Evolutionary conservation across 2,113 vertebrate species (phyloP).

Genomic region (Pantherophis guttatus): DNA sequence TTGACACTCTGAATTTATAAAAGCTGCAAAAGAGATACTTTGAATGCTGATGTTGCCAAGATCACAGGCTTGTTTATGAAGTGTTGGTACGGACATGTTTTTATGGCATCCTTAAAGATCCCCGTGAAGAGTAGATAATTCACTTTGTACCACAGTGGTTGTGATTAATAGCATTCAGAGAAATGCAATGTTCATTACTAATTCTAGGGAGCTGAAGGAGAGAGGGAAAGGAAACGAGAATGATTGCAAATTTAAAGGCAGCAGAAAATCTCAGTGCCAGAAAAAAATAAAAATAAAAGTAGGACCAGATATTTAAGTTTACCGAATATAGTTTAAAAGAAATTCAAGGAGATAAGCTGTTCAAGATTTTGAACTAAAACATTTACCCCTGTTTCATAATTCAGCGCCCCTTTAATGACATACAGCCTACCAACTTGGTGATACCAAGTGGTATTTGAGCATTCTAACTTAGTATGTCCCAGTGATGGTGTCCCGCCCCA

Average conservation of each 20-base stretch:
- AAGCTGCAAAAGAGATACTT: accelerated
- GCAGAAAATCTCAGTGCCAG: not conserved
- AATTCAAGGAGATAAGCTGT: not conserved
- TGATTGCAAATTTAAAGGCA: no score
- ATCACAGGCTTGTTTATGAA: not conserved
- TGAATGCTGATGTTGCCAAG: not conserved
- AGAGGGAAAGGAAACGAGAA: not conserved
- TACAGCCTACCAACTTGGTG: no score
- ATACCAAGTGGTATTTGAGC: no score
- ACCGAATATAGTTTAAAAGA: not conserved
- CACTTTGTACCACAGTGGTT: not conserved
- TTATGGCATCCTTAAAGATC: not conserved
- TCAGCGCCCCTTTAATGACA: not conserved
- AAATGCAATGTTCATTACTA: not conserved
- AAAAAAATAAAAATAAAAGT: not conserved
- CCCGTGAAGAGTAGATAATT: conserved; percentile 31
- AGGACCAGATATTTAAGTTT: not conserved
- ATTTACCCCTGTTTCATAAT: not conserved
- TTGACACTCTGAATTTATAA: conserved; percentile 11
- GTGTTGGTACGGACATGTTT: conserved; percentile 13
- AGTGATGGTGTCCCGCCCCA: no score
- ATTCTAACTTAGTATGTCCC: no score
- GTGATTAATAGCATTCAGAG: not conserved
- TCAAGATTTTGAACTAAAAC: not conserved
- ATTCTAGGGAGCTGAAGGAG: not conserved